phyloP scores from a whole-genome alignment of 2,888 invertebrate genomes.

The Hypolimnas misippus region DNA sequence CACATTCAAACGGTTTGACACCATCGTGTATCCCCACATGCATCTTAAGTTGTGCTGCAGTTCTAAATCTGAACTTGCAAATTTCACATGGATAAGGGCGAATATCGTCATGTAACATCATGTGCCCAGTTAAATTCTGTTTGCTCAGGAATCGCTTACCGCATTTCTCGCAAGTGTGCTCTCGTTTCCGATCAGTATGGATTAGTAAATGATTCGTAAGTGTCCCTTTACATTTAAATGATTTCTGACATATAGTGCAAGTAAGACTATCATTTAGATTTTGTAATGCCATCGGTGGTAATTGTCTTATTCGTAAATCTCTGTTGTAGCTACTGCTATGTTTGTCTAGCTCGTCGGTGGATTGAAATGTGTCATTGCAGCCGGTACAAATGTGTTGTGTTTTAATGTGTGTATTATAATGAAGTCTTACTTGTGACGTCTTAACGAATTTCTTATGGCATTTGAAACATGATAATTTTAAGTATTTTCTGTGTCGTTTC shows the following conservation, averaged over 20 bases:
- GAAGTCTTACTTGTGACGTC: slow-evolving; percentile 46
- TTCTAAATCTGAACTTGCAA: slow-evolving; percentile 62
- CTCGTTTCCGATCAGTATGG: slow-evolving; percentile 75
- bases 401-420: slow-evolving; percentile 50
- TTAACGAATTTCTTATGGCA: slow-evolving; percentile 57
- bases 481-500: slow-evolving; percentile 82
- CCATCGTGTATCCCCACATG: slow-evolving; percentile 76
- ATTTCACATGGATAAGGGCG: slow-evolving; percentile 67
- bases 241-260: slow-evolving; percentile 63
- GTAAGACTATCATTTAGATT: slow-evolving; percentile 49
- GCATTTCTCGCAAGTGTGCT: slow-evolving; percentile 67
- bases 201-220: slow-evolving; percentile 80
- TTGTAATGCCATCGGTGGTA: slow-evolving; percentile 43
- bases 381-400: slow-evolving; percentile 57
- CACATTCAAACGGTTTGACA: slow-evolving; percentile 70
- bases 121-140: slow-evolving; percentile 55
- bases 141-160: slow-evolving; percentile 64
- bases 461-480: slow-evolving; percentile 75
- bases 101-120: slow-evolving; percentile 58
- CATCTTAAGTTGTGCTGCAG: slow-evolving; percentile 54
- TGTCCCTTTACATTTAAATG: slow-evolving; percentile 56
- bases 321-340: slow-evolving; percentile 56
- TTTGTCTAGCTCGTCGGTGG: slow-evolving; percentile 50
- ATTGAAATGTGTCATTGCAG: slow-evolving; percentile 58
- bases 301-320: slow-evolving; percentile 47